phyloP scores from a whole-genome alignment of 1,140 invertebrate species.

The Pseudomyrmex dendroicus region DNA sequence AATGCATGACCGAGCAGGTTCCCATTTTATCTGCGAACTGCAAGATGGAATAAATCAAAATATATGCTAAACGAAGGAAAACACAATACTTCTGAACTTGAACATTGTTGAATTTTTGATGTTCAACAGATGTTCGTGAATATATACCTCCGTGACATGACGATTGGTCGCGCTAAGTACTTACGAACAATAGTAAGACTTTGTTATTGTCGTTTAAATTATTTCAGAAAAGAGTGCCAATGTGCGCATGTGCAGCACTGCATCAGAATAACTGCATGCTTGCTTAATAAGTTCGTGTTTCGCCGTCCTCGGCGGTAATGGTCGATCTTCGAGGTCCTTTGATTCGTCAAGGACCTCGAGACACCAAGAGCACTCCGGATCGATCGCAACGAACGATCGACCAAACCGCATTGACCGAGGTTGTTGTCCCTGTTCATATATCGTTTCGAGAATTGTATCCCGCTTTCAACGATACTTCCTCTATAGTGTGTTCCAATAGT shows the following conservation, averaged over 20 bases:
- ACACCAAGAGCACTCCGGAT: constrained; percentile 10
- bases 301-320: background rate
- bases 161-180: background rate
- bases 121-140: background rate
- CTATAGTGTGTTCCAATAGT: constrained; percentile 21
- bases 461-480: background rate
- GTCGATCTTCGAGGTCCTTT: constrained; percentile 19
- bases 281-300: constrained; percentile 39
- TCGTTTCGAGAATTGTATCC: background rate
- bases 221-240: constrained; percentile 14
- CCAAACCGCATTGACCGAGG: constrained; percentile 39
- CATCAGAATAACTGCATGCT: background rate
- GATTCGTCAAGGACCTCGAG: constrained; percentile 6
- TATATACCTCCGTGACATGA: background rate
- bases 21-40: too few species aligned
- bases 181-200: background rate
- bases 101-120: background rate
- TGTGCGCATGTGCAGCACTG: background rate
- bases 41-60: background rate
- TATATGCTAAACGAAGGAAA: background rate
- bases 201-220: background rate
- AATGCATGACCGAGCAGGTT: background rate
- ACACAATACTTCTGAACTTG: too few species aligned
- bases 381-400: constrained; percentile 26
- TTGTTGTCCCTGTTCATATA: constrained; percentile 29